These are phyloP conservation scores for Delichon dasypus DNA, from an alignment of 2,797 vertebrate species.

Conservation along the genomic window DNA sequence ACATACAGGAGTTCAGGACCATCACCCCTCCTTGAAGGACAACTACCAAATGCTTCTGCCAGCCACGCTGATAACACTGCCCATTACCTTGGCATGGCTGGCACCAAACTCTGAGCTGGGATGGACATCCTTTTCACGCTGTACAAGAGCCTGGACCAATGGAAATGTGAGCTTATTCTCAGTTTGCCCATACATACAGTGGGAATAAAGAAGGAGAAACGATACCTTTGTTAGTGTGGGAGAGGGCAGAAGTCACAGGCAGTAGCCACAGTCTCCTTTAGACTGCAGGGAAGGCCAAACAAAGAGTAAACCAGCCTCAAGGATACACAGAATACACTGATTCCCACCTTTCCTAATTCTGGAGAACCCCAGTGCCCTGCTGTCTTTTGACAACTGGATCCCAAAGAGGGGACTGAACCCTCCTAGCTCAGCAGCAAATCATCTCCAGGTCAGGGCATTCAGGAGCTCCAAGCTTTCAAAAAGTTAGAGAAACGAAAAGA, in stretches of 20 bases:
- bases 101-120: background rate
- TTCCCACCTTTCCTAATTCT: background rate
- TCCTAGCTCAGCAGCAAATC: background rate
- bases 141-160: background rate
- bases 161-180: background rate
- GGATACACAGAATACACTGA: background rate
- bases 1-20: background rate
- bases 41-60: background rate
- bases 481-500: background rate
- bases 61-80: background rate
- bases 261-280: background rate
- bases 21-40: background rate
- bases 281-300: background rate
- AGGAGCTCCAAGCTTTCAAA: background rate
- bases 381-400: background rate
- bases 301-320: background rate
- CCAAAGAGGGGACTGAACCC: background rate
- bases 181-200: background rate
- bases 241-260: background rate
- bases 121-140: too few species aligned
- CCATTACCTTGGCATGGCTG: background rate
- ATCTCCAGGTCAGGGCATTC: background rate
- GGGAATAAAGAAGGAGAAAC: background rate
- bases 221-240: accelerated
- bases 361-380: background rate